These are phyloP conservation scores for Calameuta pallipes DNA, from an alignment of 2,888 invertebrate species.

Conservation along the genomic window DNA sequence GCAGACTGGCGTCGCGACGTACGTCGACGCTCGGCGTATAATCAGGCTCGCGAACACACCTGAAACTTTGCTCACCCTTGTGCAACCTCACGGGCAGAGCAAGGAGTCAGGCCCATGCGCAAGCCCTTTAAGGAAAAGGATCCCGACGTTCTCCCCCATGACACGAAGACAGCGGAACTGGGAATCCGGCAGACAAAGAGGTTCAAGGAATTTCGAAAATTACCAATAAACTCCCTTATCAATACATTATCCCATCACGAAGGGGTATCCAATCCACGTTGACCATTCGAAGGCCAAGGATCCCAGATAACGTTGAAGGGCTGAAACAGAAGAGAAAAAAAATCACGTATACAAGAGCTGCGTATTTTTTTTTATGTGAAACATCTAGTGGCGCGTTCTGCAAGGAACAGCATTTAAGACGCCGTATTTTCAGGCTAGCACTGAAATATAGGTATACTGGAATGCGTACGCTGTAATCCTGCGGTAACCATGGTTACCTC, in stretches of 20 bases:
- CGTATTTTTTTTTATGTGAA: not conserved
- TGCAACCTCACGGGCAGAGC: conserved; percentile 77
- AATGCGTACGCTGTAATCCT: too few species aligned
- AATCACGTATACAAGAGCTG: not conserved
- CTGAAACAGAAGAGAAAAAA: not conserved
- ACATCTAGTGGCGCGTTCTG: too few species aligned
- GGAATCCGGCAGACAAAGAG: not conserved
- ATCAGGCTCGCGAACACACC: conserved; percentile 73
- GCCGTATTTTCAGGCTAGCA: too few species aligned
- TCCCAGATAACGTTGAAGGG: not conserved
- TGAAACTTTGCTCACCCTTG: conserved; percentile 90
- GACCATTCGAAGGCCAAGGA: not conserved
- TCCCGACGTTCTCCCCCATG: conserved; percentile 1
- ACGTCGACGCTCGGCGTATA: not conserved
- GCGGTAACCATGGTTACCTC: too few species aligned
- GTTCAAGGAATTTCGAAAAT: not conserved
- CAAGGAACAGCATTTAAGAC: too few species aligned
- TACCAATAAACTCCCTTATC: not conserved
- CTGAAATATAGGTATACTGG: too few species aligned
- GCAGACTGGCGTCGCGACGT: not conserved
- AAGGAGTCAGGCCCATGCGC: conserved; percentile 85
- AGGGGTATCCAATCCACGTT: not conserved
- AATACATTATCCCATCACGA: not conserved
- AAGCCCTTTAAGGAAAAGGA: conserved; percentile 39
- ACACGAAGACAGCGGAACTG: not conserved